phyloP scores from a whole-genome alignment of 2,888 invertebrate species.

The Stratiomys singularior region DNA sequence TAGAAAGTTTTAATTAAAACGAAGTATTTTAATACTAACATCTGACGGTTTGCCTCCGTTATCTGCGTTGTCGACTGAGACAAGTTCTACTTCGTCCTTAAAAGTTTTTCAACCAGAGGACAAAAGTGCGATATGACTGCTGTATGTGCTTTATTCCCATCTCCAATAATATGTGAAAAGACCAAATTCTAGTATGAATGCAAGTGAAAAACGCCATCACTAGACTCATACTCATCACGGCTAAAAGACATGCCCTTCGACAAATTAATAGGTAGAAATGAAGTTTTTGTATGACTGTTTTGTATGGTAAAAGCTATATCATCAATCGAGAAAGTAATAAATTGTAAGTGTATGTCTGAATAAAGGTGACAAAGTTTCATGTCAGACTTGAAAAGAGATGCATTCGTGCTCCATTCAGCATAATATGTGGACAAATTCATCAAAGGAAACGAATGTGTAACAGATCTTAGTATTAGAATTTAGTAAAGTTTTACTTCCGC shows the following conservation, averaged over 20 bases:
- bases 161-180: neutral
- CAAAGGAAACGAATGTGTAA: no score
- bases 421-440: no score
- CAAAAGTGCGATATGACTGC: neutral
- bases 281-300: neutral
- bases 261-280: neutral
- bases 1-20: slow-evolving; percentile 26
- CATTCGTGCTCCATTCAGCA: no score
- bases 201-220: neutral
- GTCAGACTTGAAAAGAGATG: no score
- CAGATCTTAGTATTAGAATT: no score
- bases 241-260: neutral
- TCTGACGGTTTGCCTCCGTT: neutral
- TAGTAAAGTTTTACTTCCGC: no score
- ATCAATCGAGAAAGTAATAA: slow-evolving; percentile 2
- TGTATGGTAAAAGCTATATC: neutral
- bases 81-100: neutral
- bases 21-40: neutral
- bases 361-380: no score
- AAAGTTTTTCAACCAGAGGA: neutral
- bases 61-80: neutral
- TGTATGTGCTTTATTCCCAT: neutral
- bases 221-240: neutral
- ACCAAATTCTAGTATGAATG: neutral
- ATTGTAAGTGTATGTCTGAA: neutral